Evolutionary conservation across 2,888 invertebrate genomes (phyloP), one percentile per base, ranked within the genome.

Genomic region (Mayetiola destructor): DNA sequence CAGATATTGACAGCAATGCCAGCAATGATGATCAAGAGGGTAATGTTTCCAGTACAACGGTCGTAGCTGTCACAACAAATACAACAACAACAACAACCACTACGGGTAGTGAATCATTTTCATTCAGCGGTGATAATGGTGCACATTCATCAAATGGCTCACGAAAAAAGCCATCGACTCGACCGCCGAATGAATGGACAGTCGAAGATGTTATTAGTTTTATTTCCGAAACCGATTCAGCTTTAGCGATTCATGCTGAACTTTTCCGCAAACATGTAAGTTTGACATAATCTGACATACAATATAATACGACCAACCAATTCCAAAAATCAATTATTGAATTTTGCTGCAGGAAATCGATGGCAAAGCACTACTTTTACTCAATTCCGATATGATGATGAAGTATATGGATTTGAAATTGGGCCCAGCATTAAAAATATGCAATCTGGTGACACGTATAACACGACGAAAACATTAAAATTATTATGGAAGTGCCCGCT

Each of bases 381-480:
- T 96, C 61, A 95, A 91, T 70, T 92, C 92, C 1, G 96, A 96
- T 67, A 94, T 94, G 90, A 93, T 97, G 93, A 95, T 97, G 93
- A 93, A 92, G 67, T 96, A 96, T 69, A 94, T 97, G 95, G 92
- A 91, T 56, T 76, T 97, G 56, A 96, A 95, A 71, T 77, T 97
- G 52, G 97, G 97, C 30, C 96, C 96, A 57, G 95, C 96, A 59
- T 78, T 97, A 66, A 97, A 97, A 76, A 91, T 97, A 66, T 91
- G 91, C 75, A 91, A 95, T 77, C 78, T 94, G 71, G 92, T 95
- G 48, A 70, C 67, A 69, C 71, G 71, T 66, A 67, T 72, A 20
- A 71, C 69, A 37, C 52, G 57, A 10, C 16, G 57, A 16, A 48
- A 48, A 16, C 48, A 48, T 16, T 48, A 27, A 48, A 48, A 4